Base-by-base conservation (phyloP, 2,113 vertebrate genomes). In the Corydoras maculifer region DNA sequence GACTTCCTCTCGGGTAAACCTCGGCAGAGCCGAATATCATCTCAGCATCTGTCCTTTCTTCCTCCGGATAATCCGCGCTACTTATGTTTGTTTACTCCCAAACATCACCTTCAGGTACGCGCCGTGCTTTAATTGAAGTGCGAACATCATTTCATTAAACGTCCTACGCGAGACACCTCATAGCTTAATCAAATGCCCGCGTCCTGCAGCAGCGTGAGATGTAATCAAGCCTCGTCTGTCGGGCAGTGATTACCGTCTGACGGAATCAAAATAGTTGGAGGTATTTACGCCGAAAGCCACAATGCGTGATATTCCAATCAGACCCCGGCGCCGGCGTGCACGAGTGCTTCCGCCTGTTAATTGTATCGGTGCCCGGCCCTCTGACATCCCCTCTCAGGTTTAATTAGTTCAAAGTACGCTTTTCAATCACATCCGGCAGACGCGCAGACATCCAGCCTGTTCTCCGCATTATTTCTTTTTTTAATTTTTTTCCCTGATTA, bases 381-480 rank as follows among this genome's bases (percentile, higher is more conserved):
- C 73, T 68, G 61, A 69, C 69, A 50, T 62, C 57, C 61, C 69
- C 69, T 75, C 61, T 65, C 65, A 72, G 69, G 69, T 78, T 78
- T 75, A 78, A 78, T 78, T 78, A 78, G 73, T 78, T 75, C 72
- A 75, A 68, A 75, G 62, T 73, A 65, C 63, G 72, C 73, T 73
- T 69, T 72, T 78, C 77, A 73, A 75, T 78, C 77, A 78, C 49
- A 51, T 53, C 64, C 29, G 53, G 32, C 48, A 66, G 18, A 60
- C 73, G 60, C 51, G 25, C 10, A 59, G 15, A 53, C 48, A 3
- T 25, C 62, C 67, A 71, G 63, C 14, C 49, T 35, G 63, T 65
- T 29, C 18, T 62, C 13, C 55, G 43, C 31, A 35, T 54, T 65
- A n/a, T 68, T 32, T 35, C 7, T 25, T n/a, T 55, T 25, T 15